Base-by-base conservation (phyloP, 1,140 invertebrate genomes). In the Idris sp. region DNA sequence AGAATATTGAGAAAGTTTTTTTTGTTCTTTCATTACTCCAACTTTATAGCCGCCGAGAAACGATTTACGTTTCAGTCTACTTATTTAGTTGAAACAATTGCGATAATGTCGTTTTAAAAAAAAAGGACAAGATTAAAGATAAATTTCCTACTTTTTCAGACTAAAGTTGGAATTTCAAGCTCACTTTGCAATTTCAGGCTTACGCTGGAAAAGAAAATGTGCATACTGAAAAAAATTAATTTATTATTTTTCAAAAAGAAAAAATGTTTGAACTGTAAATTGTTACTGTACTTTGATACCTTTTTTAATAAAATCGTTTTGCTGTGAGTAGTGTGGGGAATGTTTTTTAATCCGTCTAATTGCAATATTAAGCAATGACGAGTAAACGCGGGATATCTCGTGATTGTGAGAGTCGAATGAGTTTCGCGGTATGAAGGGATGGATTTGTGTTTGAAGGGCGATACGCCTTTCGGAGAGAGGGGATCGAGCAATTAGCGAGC, bases 401-500 rank as follows among this genome's bases (percentile, higher is more conserved):
- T 62, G 11, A 62, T 56, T 62, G 48, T 53, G 15, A 59, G 53
- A 48, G 44, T 25, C 48, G 68, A 77, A 78, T 76, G 74, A 69
- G 48, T 67, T n/a, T 46, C 36, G 64, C 56, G 62, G 48, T 69
- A 76, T 62, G 84, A 79, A 84, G 82, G 82, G 83, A 82, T 82
- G 80, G 77, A 85, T 85, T 85, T 84, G 85, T 80, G 83, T 86
- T 86, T 85, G 85, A 84, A 83, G 83, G 84, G 83, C 80, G 77
- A 80, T 78, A 77, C 33, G 58, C 64, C n/a, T n/a, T n/a, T n/a
- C n/a, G n/a, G n/a, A 41, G 73, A 67, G 58, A 53, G 78, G 71
- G 73, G 75, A 79, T 81, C 74, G 85, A 86, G 84, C 86, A 88
- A 88, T 87, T 88, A 88, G 86, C 86, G 84, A 86, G 84, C 85